Evolutionary conservation across 2,113 vertebrate species (phyloP).

Genomic region (Trichomycterus rosablanca): DNA sequence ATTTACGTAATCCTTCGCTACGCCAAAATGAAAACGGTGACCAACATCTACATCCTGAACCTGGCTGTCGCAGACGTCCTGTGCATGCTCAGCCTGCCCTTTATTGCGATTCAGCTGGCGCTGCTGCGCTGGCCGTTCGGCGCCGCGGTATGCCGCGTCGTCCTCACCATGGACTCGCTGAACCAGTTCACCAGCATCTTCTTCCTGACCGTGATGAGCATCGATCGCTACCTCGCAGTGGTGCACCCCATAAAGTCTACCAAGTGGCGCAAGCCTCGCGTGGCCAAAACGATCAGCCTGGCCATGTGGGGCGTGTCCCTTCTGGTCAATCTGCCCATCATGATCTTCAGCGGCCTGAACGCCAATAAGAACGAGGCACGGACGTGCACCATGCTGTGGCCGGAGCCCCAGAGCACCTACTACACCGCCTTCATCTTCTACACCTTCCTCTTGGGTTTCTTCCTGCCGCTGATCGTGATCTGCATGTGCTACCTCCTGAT

Average conservation of each 20-base stretch:
- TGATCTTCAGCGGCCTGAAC: slow-evolving; percentile 85
- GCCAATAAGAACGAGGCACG: slow-evolving; percentile 68
- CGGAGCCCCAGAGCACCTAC: slow-evolving; percentile 83
- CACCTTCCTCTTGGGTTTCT: slow-evolving; percentile 88
- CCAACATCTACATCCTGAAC: slow-evolving; percentile 98
- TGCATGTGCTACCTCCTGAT: slow-evolving; percentile 95
- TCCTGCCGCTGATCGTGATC: slow-evolving; percentile 91
- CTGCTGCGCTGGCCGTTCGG: slow-evolving; percentile 97
- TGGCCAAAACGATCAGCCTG: slow-evolving; percentile 86
- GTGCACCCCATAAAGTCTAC: slow-evolving; percentile 94
- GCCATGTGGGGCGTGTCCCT: slow-evolving; percentile 88
- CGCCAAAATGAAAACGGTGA: slow-evolving; percentile 97
- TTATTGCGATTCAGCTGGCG: slow-evolving; percentile 90
- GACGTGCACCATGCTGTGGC: slow-evolving; percentile 96
- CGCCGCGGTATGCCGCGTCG: slow-evolving; percentile 82
- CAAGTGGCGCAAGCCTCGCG: slow-evolving; percentile 87
- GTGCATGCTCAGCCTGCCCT: slow-evolving; percentile 92
- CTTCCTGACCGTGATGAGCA: slow-evolving; percentile 94
- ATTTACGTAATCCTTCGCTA: slow-evolving; percentile 96
- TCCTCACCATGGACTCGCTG: slow-evolving; percentile 92
- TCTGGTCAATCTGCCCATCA: slow-evolving; percentile 90
- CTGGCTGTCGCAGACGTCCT: slow-evolving; percentile 92
- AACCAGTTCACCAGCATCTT: slow-evolving; percentile 98
- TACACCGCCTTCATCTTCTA: slow-evolving; percentile 96
- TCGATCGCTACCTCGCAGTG: slow-evolving; percentile 93